Base-by-base conservation (phyloP, 1,140 invertebrate species). In the Varroa destructor region DNA sequence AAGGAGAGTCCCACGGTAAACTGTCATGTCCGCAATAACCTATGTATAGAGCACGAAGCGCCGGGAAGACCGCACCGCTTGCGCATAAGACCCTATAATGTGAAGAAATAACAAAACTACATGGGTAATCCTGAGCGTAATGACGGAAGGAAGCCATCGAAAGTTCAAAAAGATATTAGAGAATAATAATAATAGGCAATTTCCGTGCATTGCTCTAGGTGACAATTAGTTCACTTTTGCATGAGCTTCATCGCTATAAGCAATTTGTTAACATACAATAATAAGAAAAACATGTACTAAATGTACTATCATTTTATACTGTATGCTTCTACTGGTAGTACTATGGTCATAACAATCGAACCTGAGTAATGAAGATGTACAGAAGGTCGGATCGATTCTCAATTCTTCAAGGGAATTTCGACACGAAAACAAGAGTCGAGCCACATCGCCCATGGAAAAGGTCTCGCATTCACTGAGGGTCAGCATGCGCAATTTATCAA, bases 351-450 rank as follows among this genome's bases (percentile, higher is more conserved):
- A 51, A 51, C 46, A 51, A 51, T 25, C 12, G 3, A 12, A 67
- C 61, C 61, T 67, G 5, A 67, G 46, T 37, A 67, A 40, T 3
- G 61, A 40, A 25, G 61, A 67, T 3, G 61, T 67, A 8, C 61
- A 67, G 37, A 67, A 67, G n/a, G 61, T 67, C 14, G 61, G 61
- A 67, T 67, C 61, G 40, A 67, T 67, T 46, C 61, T 40, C 40
- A 67, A 40, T 8, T 67, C 61, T 67, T 14, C 46, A 2, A 67
- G 61, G 40, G 61, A 67, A n/a, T 67, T 46, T 37, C 40, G 12
- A 37, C 61, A 67, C 1, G 61, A 12, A 8, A 67, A 67, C 14
- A 67, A 4, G 5, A 67, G 37, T 40, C 61, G 10, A 40, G 61
- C 61, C 12, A 67, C 46, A 67, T 67, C 61, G 14, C 61, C 61